Conservation (phyloP, 2,888 invertebrate species). For the Aspidiotus destructor region DNA sequence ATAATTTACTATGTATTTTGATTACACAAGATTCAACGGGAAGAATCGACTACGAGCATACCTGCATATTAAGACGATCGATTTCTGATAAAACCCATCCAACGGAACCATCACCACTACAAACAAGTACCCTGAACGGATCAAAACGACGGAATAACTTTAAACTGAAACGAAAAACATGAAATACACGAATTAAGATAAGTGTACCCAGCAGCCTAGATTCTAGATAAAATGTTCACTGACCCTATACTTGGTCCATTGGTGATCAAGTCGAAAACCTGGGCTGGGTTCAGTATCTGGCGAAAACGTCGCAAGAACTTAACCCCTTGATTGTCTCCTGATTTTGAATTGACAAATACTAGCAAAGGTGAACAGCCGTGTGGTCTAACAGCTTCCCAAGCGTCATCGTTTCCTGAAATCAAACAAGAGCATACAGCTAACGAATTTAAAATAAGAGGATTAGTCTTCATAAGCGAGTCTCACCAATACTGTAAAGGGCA, state of each 20-base stretch:
- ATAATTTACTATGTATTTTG: neutral
- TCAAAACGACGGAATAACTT: slow-evolving; percentile 89
- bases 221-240: slow-evolving; percentile 39
- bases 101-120: slow-evolving; percentile 95
- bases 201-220: too few relatives aligned
- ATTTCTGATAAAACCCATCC: slow-evolving; percentile 97
- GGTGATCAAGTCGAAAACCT: slow-evolving; percentile 92
- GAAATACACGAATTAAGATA: neutral
- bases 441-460: neutral
- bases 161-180: slow-evolving; percentile 47
- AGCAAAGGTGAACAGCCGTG: slow-evolving; percentile 66
- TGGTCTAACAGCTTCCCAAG: slow-evolving; percentile 75
- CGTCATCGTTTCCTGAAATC: slow-evolving; percentile 62
- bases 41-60: slow-evolving; percentile 47
- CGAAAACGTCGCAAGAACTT: slow-evolving; percentile 90
- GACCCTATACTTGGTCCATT: slow-evolving; percentile 72
- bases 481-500: slow-evolving; percentile 73
- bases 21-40: too few relatives aligned
- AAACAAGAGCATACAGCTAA: slow-evolving; percentile 2
- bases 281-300: slow-evolving; percentile 90
- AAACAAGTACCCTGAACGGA: slow-evolving; percentile 88
- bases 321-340: slow-evolving; percentile 95
- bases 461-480: slow-evolving; percentile 32
- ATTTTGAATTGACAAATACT: slow-evolving; percentile 96
- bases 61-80: slow-evolving; percentile 88